Base-by-base conservation (phyloP, 2,797 vertebrate genomes). In the Neomorphus geoffroyi region DNA sequence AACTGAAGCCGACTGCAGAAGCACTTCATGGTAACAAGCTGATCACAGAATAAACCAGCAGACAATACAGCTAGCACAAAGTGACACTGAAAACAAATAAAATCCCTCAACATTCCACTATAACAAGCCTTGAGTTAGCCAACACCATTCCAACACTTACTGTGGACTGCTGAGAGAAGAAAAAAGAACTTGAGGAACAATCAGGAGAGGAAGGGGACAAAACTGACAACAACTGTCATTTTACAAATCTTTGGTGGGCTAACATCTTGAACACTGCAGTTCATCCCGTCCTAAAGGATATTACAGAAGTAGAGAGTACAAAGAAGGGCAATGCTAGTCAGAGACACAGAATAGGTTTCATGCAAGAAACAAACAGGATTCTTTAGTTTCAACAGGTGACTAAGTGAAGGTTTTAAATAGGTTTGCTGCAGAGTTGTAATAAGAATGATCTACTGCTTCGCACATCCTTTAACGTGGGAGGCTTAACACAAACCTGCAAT, bases 121-220 rank as follows among this genome's bases (percentile, higher is more conserved):
- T 7, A 60, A 67, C 53, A 90, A 93, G 80, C 70, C 65, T 87
- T 30, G 82, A 61, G 41, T 67, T 53, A 88, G 94, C 57, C 91
- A 94, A 88, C 69, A 74, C 81, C 87, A 83, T 88, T 91, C 81
- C 82, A 86, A 86, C 71, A 87, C 56, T 92, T 96, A 96, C 86
- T 96, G 91, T 78, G 81, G 32, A 80, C 87, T 80, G 87, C 79
- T 87, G 89, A 83, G 86, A 96, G 65, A 91, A 92, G 85, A 80
- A 93, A 95, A 95, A 65, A 94, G 64, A 94, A 92, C 87, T 85
- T 91, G 88, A 93, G 67, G 89, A 93, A 93, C 48, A 89, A 91
- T 83, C 89, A 92, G 89, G 75, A 92, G 81, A 95, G 69, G 69
- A 96, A 51, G 27, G 61, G 65, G 72, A 83, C 90, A 96, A 91